phyloP scores from a whole-genome alignment of 92 coral and sea anemone genomes.

The Umimayanthus chanpuru region DNA sequence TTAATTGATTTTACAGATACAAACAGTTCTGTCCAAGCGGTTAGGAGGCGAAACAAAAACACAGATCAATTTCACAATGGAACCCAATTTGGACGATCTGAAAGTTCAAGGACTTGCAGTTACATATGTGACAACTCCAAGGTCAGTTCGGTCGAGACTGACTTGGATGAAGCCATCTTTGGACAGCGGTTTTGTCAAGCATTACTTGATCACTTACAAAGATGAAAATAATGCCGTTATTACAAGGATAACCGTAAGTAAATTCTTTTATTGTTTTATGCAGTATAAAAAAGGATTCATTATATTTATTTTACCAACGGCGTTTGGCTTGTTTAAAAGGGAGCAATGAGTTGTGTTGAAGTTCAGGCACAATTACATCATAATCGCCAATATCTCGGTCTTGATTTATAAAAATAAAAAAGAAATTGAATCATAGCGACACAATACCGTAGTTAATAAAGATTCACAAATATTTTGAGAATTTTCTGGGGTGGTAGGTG shows the following conservation, averaged over 20 bases:
- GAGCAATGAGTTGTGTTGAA: no score
- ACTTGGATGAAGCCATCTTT: constrained; percentile 9
- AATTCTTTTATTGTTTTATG: not conserved
- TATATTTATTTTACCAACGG: no score
- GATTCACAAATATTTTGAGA: no score
- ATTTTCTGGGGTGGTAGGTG: no score
- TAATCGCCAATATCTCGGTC: no score
- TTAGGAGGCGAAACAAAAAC: not conserved
- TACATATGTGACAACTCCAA: not conserved
- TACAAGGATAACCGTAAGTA: constrained; percentile 3
- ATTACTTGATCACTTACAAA: not conserved
- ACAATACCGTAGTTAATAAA: no score
- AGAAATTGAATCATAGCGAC: no score
- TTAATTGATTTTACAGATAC: not conserved
- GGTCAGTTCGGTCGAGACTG: not conserved
- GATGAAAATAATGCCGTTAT: not conserved
- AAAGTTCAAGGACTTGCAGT: constrained; percentile 4
- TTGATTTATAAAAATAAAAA: no score
- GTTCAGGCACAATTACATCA: no score
- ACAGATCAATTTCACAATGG: not conserved
- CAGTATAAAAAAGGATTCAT: not conserved
- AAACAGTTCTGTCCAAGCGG: not conserved
- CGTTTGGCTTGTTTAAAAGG: no score
- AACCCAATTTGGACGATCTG: constrained; percentile 25
- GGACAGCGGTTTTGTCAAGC: not conserved